These are phyloP conservation scores for Pycnomerus fuliginosus DNA, from an alignment of 2,888 invertebrate species.

Conservation along the genomic window DNA sequence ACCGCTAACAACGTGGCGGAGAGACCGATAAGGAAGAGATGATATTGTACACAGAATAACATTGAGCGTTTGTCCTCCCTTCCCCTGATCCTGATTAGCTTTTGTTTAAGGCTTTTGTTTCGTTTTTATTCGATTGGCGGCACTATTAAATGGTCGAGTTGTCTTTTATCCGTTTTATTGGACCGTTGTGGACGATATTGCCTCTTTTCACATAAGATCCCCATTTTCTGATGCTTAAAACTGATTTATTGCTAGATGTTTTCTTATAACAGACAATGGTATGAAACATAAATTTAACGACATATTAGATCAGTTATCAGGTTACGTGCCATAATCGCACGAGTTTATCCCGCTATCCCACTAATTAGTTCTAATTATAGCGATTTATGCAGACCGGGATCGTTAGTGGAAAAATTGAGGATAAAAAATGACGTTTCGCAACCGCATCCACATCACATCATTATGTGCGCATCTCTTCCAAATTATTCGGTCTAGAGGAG, in stretches of 20 bases:
- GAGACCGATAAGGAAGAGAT: conserved; percentile 54
- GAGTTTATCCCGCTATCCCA: too few relatives aligned
- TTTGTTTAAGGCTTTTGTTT: conserved; percentile 40
- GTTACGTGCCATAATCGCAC: too few relatives aligned
- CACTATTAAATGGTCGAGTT: conserved; percentile 33
- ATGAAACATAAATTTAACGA: too few relatives aligned
- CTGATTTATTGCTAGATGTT: conserved; percentile 10
- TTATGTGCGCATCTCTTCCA: conserved; percentile 18
- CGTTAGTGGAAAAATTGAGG: too few relatives aligned
- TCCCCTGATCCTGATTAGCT: conserved; percentile 38
- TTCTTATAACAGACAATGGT: too few relatives aligned
- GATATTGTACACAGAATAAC: conserved; percentile 53
- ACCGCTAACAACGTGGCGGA: conserved; percentile 55
- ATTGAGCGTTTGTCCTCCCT: conserved; percentile 17
- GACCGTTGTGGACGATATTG: conserved; percentile 12
- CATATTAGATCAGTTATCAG: too few relatives aligned
- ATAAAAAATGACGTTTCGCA: too few relatives aligned
- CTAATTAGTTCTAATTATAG: too few relatives aligned
- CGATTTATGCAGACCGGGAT: too few relatives aligned
- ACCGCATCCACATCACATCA: conserved; percentile 21
- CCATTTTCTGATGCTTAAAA: conserved; percentile 5
- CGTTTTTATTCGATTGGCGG: conserved; percentile 27
- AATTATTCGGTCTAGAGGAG: conserved; percentile 21
- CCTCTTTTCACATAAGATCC: conserved; percentile 4
- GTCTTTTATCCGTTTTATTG: conserved; percentile 30